A percentile compares a stretch with the other conserved stretches of the same genome.
These are phyloP conservation scores for Ceratitis capitata DNA, from an alignment of 1,140 invertebrate species.

Conservation along the genomic window DNA sequence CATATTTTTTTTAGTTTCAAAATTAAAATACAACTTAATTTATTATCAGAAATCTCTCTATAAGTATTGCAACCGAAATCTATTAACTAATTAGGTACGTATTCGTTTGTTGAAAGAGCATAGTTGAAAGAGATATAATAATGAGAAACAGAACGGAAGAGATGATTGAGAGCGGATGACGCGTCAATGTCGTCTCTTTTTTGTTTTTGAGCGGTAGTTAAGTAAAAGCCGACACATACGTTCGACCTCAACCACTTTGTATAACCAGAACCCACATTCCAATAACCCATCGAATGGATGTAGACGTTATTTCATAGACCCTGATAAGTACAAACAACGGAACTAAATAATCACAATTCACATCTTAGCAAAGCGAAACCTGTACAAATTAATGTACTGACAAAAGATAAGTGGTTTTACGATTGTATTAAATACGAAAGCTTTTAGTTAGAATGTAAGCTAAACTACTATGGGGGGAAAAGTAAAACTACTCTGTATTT, in stretches of 20 bases:
- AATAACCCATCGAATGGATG: not conserved
- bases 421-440: not conserved
- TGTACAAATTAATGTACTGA: no score
- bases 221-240: not conserved
- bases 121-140: not conserved
- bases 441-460: not conserved
- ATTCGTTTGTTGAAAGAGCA: not conserved
- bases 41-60: no score
- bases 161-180: not conserved
- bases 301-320: conserved; percentile 5
- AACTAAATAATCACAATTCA: not conserved
- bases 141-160: not conserved
- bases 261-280: not conserved
- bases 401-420: not conserved
- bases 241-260: not conserved
- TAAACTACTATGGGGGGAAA: no score
- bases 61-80: no score
- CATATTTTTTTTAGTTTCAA: no score
- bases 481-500: no score
- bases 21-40: no score
- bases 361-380: not conserved
- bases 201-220: not conserved
- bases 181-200: not conserved
- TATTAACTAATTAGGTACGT: no score
- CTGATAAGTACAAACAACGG: not conserved